Base-by-base conservation (phyloP, 2,888 invertebrate genomes). In the Stomorhina lunata region DNA sequence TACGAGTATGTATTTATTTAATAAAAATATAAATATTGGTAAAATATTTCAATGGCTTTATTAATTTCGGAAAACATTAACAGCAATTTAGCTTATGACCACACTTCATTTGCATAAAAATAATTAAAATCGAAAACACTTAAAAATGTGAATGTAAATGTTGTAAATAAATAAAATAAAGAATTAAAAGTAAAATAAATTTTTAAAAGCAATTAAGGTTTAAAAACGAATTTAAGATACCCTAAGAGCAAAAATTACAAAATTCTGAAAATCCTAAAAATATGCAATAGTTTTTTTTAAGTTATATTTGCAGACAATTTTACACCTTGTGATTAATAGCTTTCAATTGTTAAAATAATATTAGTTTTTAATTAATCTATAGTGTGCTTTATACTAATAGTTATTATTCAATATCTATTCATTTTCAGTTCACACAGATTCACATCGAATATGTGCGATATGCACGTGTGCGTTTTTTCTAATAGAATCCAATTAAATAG, bases 31-130 rank as follows among this genome's bases (percentile, higher is more conserved):
- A 61, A 40, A 40, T 29, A 63, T 10, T 59, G 9, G 15, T 2
- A 59, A 32, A 48, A 37, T 17, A 34, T 48, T 50, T 57, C 17
- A 55, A 69, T 55, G 32, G 34, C 27, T 55, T 45, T 22, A 59
- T 65, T 57, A 71, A 65, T 65, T 63, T 48, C 7, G 10, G 9
- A 7, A 57, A 37, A 29, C 43, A 34, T 77, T 71, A 37, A 34
- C 43, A 53, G 29, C 20, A 27, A 27, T 43, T 71, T 57, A 29
- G 43, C 78, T 45, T 3, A 12, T 37, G 17, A 79, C 71, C 71
- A 57, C 78, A 71, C 20, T 55, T 79, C 15, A 79, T 72, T 72
- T 48, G 15, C 53, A 71, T 63, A 57, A n/a, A 45, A 48, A 32
- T 45, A 71, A 59, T 55, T 63, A 43, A 55, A 55, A 34, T 9